Evolutionary conservation across 2,797 vertebrate genomes (phyloP).

Genomic region (Pelochelys cantorii): DNA sequence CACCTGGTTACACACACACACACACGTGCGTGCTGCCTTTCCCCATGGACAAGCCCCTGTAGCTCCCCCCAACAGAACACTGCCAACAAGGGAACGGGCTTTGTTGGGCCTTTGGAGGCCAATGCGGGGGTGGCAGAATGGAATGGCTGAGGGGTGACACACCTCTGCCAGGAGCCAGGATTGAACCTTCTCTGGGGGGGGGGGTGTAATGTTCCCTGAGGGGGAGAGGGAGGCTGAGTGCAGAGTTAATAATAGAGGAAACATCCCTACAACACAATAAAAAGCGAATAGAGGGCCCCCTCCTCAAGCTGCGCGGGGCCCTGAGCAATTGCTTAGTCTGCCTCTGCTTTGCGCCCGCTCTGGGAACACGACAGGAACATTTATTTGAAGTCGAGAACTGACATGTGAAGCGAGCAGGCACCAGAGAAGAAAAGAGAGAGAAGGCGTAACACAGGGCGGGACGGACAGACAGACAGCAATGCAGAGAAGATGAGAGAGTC

Average conservation of each 20-base stretch:
- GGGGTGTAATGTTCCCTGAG: background rate
- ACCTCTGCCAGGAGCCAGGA: background rate
- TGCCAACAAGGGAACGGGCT: background rate
- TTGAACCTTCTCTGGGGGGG: background rate
- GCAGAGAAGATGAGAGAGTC: accelerated
- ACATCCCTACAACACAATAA: no score
- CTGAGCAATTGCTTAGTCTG: no score
- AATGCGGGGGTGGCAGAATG: background rate
- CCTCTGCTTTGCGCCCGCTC: no score
- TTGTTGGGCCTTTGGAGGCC: background rate
- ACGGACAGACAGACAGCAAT: background rate
- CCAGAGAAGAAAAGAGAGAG: background rate
- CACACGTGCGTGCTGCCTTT: background rate
- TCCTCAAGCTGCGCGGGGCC: no score
- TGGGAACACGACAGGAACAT: accelerated
- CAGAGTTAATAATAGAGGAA: background rate
- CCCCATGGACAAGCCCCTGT: background rate
- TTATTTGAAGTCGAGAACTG: background rate
- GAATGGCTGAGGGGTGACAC: background rate
- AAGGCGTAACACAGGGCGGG: background rate
- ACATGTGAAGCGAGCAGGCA: background rate
- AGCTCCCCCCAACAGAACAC: background rate
- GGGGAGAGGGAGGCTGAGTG: background rate
- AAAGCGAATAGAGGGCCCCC: no score
- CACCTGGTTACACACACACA: background rate